A percentile compares a stretch with the other conserved stretches of the same genome.
Evolutionary conservation across 1,140 invertebrate genomes (phyloP).

Genomic region (Pseudomyrmex sp.): DNA sequence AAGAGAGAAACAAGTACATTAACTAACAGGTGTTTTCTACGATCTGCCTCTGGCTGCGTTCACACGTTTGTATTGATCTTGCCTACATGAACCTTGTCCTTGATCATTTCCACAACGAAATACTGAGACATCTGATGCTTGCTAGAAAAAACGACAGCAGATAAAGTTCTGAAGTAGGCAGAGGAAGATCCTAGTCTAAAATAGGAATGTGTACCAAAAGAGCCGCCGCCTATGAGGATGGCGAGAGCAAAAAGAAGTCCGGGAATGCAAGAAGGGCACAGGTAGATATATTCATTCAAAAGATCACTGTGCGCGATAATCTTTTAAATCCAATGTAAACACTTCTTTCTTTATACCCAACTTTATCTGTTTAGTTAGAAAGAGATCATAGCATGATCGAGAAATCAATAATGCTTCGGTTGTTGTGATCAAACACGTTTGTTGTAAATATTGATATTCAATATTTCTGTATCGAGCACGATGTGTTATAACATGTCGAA

Average conservation of each 20-base stretch:
- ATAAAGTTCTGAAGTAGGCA: constrained; percentile 36
- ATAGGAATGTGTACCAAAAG: constrained; percentile 23
- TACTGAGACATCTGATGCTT: constrained; percentile 47
- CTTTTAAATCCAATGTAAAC: constrained; percentile 32
- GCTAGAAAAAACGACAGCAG: constrained; percentile 32
- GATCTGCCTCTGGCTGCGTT: constrained; percentile 53
- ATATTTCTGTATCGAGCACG: background rate
- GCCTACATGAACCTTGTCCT: constrained; percentile 40
- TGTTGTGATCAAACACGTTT: background rate
- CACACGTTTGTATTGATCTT: constrained; percentile 59
- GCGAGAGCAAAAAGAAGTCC: constrained; percentile 27
- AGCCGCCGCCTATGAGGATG: constrained; percentile 28
- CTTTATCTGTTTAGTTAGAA: constrained; percentile 54
- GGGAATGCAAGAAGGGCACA: constrained; percentile 2
- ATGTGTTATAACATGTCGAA: background rate
- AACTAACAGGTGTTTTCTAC: constrained; percentile 68
- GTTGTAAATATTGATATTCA: background rate
- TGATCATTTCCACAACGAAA: constrained; percentile 39
- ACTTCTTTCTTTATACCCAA: constrained; percentile 28
- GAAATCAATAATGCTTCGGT: constrained; percentile 51
- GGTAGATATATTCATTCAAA: constrained; percentile 58
- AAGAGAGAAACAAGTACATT: constrained; percentile 25
- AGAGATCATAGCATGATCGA: constrained; percentile 34
- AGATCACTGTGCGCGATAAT: constrained; percentile 34
- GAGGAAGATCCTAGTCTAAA: constrained; percentile 43